phyloP scores from a whole-genome alignment of 2,888 invertebrate species.

The Lumbricus terrestris region DNA sequence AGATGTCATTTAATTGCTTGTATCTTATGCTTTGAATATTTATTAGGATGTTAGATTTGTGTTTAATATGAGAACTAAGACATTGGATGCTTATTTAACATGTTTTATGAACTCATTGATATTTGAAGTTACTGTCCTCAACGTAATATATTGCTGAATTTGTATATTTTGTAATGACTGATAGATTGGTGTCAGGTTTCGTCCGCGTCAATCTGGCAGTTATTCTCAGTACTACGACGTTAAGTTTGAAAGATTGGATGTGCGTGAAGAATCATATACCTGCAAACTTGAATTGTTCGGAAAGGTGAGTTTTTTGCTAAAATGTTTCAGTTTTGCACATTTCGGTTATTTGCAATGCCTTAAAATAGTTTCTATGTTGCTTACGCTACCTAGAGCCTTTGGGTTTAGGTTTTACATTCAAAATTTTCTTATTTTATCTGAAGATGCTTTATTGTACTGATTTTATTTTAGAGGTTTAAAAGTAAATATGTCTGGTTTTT shows the following conservation, averaged over 20 bases:
- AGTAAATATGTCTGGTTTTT: not conserved
- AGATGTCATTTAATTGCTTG: not conserved
- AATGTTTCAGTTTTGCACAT: not conserved
- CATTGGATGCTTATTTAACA: not conserved
- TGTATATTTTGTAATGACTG: not conserved
- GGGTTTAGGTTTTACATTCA: not conserved
- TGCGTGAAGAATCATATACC: not conserved
- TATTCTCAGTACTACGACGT: conserved; percentile 5
- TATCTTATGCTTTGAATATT: not conserved
- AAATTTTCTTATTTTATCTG: not conserved
- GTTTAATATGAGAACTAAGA: not conserved
- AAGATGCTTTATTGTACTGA: not conserved
- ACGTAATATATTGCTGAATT: not conserved
- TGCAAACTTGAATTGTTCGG: not conserved
- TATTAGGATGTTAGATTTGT: not conserved
- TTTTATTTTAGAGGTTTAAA: not conserved
- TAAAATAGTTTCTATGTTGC: not conserved
- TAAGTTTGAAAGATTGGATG: not conserved
- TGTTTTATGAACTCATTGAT: not conserved
- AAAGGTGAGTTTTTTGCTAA: not conserved
- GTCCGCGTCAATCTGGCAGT: not conserved
- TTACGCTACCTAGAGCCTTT: not conserved
- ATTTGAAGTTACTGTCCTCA: not conserved
- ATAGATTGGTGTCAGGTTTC: not conserved
- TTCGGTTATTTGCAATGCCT: not conserved